These are phyloP conservation scores for Trichopoda pennipes DNA, from an alignment of 2,888 invertebrate species.

Conservation along the genomic window DNA sequence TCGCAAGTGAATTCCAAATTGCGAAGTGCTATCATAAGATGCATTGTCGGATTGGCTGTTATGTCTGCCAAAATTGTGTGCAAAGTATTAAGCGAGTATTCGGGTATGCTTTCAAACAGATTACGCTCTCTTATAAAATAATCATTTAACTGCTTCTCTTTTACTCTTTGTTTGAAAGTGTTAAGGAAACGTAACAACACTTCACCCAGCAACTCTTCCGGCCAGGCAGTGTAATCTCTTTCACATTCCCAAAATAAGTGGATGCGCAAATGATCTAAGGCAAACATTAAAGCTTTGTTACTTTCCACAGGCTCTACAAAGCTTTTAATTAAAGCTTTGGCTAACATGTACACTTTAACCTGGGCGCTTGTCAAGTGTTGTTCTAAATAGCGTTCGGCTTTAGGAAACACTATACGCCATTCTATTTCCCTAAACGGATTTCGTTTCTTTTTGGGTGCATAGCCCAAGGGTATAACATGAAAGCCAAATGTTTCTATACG, in stretches of 20 bases:
- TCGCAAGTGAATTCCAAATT: constrained; percentile 84
- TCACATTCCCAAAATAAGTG: constrained; percentile 91
- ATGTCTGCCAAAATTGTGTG: constrained; percentile 86
- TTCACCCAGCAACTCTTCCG: constrained; percentile 87
- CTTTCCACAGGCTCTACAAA: constrained; percentile 85
- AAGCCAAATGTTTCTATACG: constrained; percentile 86
- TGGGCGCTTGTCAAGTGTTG: constrained; percentile 87
- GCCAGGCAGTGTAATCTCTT: constrained; percentile 86
- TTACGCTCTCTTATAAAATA: constrained; percentile 89
- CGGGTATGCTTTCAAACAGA: constrained; percentile 87
- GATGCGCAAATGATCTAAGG: constrained; percentile 87
- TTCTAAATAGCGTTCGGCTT: constrained; percentile 88
- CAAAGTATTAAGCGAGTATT: constrained; percentile 84
- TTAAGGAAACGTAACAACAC: constrained; percentile 84
- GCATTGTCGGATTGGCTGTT: constrained; percentile 87
- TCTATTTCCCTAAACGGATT: constrained; percentile 86
- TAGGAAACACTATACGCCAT: constrained; percentile 90
- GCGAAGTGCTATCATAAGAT: constrained; percentile 86
- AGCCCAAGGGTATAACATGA: constrained; percentile 87
- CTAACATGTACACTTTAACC: constrained; percentile 86
- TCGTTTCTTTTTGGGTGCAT: constrained; percentile 83
- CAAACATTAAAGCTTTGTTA: constrained; percentile 82
- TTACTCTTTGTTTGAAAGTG: constrained; percentile 84
- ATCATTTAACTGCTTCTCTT: constrained; percentile 85
- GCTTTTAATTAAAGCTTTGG: constrained; percentile 86